Evolutionary conservation across 1,140 invertebrate genomes (phyloP).

Genomic region (Heliconius eleuchia): DNA sequence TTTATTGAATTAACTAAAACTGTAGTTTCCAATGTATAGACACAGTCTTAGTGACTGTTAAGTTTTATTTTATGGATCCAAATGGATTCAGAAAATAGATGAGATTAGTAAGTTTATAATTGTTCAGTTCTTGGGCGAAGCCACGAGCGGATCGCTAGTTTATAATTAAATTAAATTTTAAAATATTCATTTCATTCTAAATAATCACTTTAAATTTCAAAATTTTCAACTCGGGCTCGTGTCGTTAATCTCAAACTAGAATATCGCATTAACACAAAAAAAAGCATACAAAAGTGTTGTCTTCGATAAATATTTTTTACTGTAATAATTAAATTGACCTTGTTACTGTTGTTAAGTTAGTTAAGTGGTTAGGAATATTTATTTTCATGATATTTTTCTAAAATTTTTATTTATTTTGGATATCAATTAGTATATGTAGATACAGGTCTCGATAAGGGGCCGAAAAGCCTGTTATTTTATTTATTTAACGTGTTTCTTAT

Average conservation of each 20-base stretch:
- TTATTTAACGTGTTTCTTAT: not conserved
- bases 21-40: too few relatives aligned
- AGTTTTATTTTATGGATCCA: too few relatives aligned
- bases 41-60: too few relatives aligned
- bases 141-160: too few relatives aligned
- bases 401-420: not conserved
- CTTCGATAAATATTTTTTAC: constrained; percentile 13
- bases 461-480: not conserved
- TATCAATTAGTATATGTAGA: not conserved
- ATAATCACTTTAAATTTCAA: not conserved
- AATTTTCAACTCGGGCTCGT: not conserved
- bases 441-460: not conserved
- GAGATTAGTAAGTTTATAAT: too few relatives aligned
- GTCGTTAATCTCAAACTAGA: not conserved
- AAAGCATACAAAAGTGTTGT: constrained; percentile 5
- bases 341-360: constrained; percentile 29
- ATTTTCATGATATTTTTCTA: not conserved
- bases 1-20: too few relatives aligned
- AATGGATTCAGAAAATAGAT: too few relatives aligned
- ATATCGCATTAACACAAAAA: constrained; percentile 4
- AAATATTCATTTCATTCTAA: too few relatives aligned
- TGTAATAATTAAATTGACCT: constrained; percentile 22
- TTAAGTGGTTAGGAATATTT: not conserved
- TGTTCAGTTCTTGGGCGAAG: too few relatives aligned
- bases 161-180: too few relatives aligned